Evolutionary conservation across 2,113 vertebrate genomes (phyloP), one percentile per base, ranked within the genome.

Genomic region (Poecilia latipinna): DNA sequence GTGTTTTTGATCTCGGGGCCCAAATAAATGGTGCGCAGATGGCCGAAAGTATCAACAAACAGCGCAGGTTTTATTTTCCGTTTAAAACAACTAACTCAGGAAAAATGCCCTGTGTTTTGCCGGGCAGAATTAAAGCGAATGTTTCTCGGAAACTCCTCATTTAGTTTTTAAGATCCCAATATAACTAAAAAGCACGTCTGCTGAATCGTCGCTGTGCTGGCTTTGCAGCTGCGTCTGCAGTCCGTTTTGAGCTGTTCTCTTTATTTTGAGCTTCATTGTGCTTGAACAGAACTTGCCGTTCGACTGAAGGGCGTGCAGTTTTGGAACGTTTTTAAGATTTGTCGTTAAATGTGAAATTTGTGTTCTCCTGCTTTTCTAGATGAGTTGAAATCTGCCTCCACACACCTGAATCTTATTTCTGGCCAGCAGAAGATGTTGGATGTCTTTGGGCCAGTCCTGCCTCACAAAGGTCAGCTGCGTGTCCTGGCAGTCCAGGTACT

Each of bases 401-500:
- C 33, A 10, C 80, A 92, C 92, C 91, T 93, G 90, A 80, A 99
- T 96, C 76, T 91, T 95, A 83, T 99, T 99, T 87, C 95, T 95
- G 11, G 96, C 96, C 78, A 99, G 86, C 22, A 98, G 92, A 92
- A 99, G 96, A 79, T 99, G 98, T 74, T 97, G 92, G 77, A 96
- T 92, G 74, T 99, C 97, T 73, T 94, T 94, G 82, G 96, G 96
- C 97, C 97, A 98, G 80, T 92, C 93, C 54, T 93, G 89, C 80
- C 93, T 90, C 77, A 98, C 92, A 33, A 93, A 93, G 71, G 94
- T 95, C 80, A 98, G 84, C 74, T 95, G 96, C 79, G 92, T 95
- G 83, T 97, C 96, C 92, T 98, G 96, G 77, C 98, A 99, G 82
- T 98, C 97, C 83, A 99, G 89, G 87, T 96, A 97, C 85, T 97